Base-by-base conservation (phyloP, 2,888 invertebrate species). In the Gastrophysa polygoni region DNA sequence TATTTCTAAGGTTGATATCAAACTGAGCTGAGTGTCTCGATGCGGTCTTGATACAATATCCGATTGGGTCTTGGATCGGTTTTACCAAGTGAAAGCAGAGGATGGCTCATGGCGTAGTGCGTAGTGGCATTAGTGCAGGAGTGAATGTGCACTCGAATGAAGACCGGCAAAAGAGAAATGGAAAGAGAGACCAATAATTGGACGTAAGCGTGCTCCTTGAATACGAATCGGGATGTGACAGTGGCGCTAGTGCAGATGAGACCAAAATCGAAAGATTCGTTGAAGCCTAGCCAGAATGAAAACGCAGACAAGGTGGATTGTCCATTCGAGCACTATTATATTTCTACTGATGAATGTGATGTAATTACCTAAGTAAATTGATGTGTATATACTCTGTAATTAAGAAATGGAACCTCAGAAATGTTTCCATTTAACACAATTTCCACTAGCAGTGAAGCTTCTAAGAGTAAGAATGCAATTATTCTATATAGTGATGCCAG, bases 121-220 rank as follows among this genome's bases (percentile, higher is more conserved):
- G n/a, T n/a, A n/a, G n/a, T n/a, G n/a, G n/a, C n/a, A 49, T 29
- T 29, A 4, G 2, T 20, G 21, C 38, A 18, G 20, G 20, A 16
- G 7, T 18, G 34, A 17, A 20, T 2, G 38, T 48, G 11, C 24
- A 48, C 48, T 54, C 54, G 48, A 54, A 48, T 43, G 20, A 16
- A 49, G 48, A 29, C 56, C 56, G 56, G 47, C 21, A 46, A 59
- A 55, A 28, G 59, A 59, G 69, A 59, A 68, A 63, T 61, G 63
- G 60, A 70, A 70, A 68, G 68, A 68, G 64, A 68, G 63, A 66
- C 66, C 69, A 70, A 70, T 68, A 71, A 68, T 68, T 68, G 68
- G 68, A 68, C 65, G 59, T 63, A 61, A 61, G 63, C 59, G 44
- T 63, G 65, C 65, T 59, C 50, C 68, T 61, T 65, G 68, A 68